These are phyloP conservation scores for Pampus argenteus DNA, from an alignment of 2,797 vertebrate species.

Conservation along the genomic window DNA sequence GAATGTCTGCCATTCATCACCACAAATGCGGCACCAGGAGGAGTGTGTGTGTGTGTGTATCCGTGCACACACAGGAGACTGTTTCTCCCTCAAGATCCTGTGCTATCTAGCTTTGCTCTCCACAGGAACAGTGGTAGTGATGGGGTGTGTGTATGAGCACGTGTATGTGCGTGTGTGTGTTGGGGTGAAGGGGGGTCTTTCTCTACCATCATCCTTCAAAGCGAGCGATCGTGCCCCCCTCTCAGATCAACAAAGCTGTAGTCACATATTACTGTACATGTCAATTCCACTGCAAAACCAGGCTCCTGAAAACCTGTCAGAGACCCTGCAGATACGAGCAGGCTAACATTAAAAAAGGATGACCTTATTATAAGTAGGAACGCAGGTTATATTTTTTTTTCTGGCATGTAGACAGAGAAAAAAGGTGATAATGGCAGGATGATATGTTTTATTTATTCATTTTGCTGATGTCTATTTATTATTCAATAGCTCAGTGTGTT, in stretches of 20 bases:
- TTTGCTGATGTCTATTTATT: conserved; percentile 78
- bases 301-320: conserved; percentile 60
- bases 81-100: conserved; percentile 56
- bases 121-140: conserved; percentile 25
- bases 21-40: conserved; percentile 31
- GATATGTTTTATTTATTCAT: conserved; percentile 81
- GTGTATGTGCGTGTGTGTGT: conserved; percentile 18
- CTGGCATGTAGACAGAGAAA: conserved; percentile 70
- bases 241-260: conserved; percentile 72
- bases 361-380: conserved; percentile 72
- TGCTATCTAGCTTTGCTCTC: conserved; percentile 45
- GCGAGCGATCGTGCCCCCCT: conserved; percentile 28
- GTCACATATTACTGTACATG: conserved; percentile 66
- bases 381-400: conserved; percentile 52
- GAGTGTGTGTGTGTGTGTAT: background rate
- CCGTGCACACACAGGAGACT: conserved; percentile 45
- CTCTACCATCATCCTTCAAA: conserved; percentile 56
- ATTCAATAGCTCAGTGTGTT: conserved; percentile 73
- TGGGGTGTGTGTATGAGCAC: conserved; percentile 4
- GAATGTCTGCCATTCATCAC: conserved; percentile 63
- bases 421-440: conserved; percentile 70
- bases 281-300: conserved; percentile 37
- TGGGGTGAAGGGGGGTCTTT: conserved; percentile 23
- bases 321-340: conserved; percentile 60
- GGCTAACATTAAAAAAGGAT: conserved; percentile 75